phyloP scores from a whole-genome alignment of 2,113 vertebrate genomes.

The Murina feae region DNA sequence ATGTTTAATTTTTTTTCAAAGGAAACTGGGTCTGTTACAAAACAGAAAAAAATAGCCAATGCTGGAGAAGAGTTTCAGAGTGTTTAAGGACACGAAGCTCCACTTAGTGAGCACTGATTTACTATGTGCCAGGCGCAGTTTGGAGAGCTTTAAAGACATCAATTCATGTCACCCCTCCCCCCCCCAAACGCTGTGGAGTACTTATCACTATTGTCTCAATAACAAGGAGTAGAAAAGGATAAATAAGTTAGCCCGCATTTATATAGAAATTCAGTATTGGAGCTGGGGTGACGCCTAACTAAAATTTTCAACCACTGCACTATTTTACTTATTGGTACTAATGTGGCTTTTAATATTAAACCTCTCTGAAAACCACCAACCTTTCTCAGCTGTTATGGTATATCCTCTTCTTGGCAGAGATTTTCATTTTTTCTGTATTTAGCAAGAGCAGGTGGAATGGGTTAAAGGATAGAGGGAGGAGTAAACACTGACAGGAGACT shows the following conservation, averaged over 20 bases:
- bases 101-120: neutral
- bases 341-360: neutral
- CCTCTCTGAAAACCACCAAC: neutral
- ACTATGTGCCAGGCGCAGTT: neutral
- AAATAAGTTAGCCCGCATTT: neutral
- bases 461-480: conserved; percentile 52
- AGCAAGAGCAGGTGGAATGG: conserved; percentile 60
- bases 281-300: neutral
- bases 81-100: neutral
- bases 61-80: neutral
- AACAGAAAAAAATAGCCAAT: neutral
- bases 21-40: neutral
- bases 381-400: neutral
- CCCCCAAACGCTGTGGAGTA: rapidly evolving
- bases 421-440: conserved; percentile 46
- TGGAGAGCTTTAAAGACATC: neutral
- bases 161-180: neutral
- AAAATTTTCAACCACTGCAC: neutral
- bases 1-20: neutral
- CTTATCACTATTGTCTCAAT: neutral
- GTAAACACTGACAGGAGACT: conserved; percentile 65
- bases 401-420: neutral
- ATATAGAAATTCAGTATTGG: neutral
- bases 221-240: neutral
- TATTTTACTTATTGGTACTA: neutral